Conservation (phyloP, 2,888 invertebrate species). For the Agrotis segetum region DNA sequence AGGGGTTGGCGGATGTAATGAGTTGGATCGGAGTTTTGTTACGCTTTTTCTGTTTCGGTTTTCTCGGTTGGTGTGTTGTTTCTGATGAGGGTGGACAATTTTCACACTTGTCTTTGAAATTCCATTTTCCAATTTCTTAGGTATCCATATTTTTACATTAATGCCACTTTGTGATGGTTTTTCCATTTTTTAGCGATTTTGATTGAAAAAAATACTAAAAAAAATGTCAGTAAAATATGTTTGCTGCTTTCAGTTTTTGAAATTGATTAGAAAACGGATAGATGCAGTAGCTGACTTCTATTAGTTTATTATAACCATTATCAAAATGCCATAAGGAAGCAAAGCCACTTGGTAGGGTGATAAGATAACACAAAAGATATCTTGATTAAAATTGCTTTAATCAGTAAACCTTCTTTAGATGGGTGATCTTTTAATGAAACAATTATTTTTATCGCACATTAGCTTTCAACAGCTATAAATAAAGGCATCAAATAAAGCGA, state of each 20-base stretch:
- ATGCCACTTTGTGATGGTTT: background rate
- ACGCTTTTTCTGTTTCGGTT: constrained; percentile 62
- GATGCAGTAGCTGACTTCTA: constrained; percentile 5
- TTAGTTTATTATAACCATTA: constrained; percentile 26
- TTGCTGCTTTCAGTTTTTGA: background rate
- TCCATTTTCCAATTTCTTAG: too few species aligned
- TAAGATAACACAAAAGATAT: constrained; percentile 46
- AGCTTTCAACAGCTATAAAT: background rate
- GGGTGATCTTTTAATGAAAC: background rate
- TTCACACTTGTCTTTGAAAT: background rate
- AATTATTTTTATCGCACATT: background rate
- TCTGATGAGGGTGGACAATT: constrained; percentile 9
- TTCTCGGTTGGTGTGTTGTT: constrained; percentile 67
- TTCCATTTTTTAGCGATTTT: background rate
- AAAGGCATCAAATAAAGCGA: background rate
- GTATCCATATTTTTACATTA: too few species aligned
- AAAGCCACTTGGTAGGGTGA: constrained; percentile 18
- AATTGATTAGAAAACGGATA: constrained; percentile 1
- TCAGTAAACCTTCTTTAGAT: constrained; percentile 38
- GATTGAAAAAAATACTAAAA: background rate
- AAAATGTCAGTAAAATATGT: background rate
- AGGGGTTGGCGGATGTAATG: constrained; percentile 91
- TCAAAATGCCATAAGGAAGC: constrained; percentile 44
- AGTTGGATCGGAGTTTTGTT: constrained; percentile 77
- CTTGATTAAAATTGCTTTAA: constrained; percentile 34